A percentile compares a stretch with the other conserved stretches of the same genome.
phyloP scores from a whole-genome alignment of 2,888 invertebrate species.

The Drosophila tanythrix region DNA sequence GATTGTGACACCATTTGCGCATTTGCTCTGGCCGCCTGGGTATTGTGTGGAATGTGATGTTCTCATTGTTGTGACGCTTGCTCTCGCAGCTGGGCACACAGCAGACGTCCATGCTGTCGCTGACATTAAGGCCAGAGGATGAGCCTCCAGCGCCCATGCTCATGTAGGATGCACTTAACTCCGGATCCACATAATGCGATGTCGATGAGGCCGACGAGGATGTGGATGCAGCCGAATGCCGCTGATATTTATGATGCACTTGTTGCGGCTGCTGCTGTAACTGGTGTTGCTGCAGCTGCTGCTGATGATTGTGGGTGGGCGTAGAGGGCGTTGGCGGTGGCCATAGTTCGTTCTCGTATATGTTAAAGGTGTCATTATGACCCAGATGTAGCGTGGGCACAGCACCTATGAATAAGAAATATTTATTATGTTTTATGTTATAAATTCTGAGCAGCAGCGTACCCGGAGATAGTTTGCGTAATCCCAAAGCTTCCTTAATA shows the following conservation, averaged over 20 bases:
- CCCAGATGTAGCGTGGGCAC: constrained; percentile 81
- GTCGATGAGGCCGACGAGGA: constrained; percentile 72
- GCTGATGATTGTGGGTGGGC: constrained; percentile 39
- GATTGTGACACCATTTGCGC: constrained; percentile 82
- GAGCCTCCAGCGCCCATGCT: constrained; percentile 43
- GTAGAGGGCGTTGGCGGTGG: constrained; percentile 73
- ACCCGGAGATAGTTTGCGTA: constrained; percentile 81
- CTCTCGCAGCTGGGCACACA: constrained; percentile 80
- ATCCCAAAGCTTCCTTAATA: constrained; percentile 81
- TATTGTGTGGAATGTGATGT: constrained; percentile 81
- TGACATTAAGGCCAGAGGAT: constrained; percentile 54
- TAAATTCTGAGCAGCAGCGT: not conserved
- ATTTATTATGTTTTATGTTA: not conserved
- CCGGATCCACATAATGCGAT: constrained; percentile 67
- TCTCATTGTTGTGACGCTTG: constrained; percentile 79
- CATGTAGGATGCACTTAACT: constrained; percentile 53
- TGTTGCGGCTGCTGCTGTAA: constrained; percentile 47
- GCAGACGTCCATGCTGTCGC: constrained; percentile 75
- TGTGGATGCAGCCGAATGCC: constrained; percentile 72
- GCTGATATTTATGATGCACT: constrained; percentile 62
- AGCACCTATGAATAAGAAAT: constrained; percentile 61
- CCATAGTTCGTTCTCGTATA: constrained; percentile 81
- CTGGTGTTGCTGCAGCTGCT: constrained; percentile 39
- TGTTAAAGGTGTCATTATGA: constrained; percentile 81
- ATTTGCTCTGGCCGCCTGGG: constrained; percentile 80